A percentile compares a stretch with the other conserved stretches of the same genome.
Evolutionary conservation across 2,888 invertebrate species (phyloP).

Genomic region (Nebria brevicollis): DNA sequence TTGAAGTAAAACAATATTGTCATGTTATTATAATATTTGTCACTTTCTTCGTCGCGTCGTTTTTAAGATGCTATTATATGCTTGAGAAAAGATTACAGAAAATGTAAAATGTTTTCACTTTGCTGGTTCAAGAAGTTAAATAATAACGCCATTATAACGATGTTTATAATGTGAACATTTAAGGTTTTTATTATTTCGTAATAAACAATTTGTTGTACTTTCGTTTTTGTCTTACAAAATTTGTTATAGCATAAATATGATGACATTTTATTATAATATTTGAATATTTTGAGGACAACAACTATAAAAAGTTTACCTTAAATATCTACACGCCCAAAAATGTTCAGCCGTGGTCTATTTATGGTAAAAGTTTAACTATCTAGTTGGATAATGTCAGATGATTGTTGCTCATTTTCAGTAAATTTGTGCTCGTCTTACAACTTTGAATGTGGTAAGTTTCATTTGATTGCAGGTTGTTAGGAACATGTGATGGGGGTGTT

Average conservation of each 20-base stretch:
- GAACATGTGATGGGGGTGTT: constrained; percentile 35
- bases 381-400: constrained; percentile 3
- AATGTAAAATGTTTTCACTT: constrained; percentile 41
- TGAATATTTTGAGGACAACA: too few relatives aligned
- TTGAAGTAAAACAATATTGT: not conserved
- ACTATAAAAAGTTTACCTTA: too few relatives aligned
- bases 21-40: not conserved
- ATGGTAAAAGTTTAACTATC: constrained; percentile 11
- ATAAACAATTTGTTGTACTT: constrained; percentile 24
- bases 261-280: too few relatives aligned
- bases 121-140: constrained; percentile 37
- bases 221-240: constrained; percentile 20
- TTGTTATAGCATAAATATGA: not conserved
- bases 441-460: constrained; percentile 24
- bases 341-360: constrained; percentile 13
- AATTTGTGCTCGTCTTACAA: constrained; percentile 24
- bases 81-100: constrained; percentile 31
- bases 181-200: constrained; percentile 35
- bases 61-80: constrained; percentile 5
- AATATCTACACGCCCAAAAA: constrained; percentile 5
- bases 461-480: constrained; percentile 34
- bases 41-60: not conserved
- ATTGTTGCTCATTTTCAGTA: constrained; percentile 24
- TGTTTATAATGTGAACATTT: constrained; percentile 7
- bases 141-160: constrained; percentile 30